Base-by-base conservation (phyloP, 2,113 vertebrate genomes). In the Salvelinus alpinus region DNA sequence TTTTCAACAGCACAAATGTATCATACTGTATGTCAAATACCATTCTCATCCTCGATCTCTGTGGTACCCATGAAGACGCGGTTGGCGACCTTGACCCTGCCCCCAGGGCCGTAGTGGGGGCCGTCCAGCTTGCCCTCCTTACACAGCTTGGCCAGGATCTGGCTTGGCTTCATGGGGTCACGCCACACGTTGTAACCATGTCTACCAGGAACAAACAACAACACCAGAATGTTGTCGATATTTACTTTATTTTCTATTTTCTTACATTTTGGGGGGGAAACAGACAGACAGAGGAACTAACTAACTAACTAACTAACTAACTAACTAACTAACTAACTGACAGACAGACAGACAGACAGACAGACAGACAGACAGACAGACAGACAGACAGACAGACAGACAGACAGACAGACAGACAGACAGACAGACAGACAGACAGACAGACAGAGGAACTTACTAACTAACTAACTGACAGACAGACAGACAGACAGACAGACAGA, bases 141-240 rank as follows among this genome's bases (percentile, higher is more conserved):
- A 81, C 97, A 98, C 71, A 99, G 93, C 81, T 95, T 97, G 57
- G 94, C 86, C 48, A 99, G 93, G 88, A 99, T 96, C 84, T 99
- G 97, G 66, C 92, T 94, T 27, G 98, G 98, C 84, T 97, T 98
- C 94, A 96, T 88, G 62, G 97, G 96, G 89, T 99, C 98, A 11
- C 97, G 88, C 98, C 98, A 99, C 67, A 94, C 85, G 25, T 99
- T 99, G 83, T 99, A 99, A 59, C 98, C 97, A 0, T 97, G 95
- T 57, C 98, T 99, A 71, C 38, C 38, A 16, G n/a, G 20, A 20
- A 20, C 8, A 66, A 12, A 27, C 8, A 65, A 4, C n/a, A 66
- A 14, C 25, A 24, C 25, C 2, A 13, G 64, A 66, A 8, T 25
- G 64, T 66, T 14, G 29, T 24, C 20, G 20, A 54, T 54, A 18